These are phyloP conservation scores for Fragum fragum DNA, from an alignment of 2,888 invertebrate genomes.

Conservation along the genomic window DNA sequence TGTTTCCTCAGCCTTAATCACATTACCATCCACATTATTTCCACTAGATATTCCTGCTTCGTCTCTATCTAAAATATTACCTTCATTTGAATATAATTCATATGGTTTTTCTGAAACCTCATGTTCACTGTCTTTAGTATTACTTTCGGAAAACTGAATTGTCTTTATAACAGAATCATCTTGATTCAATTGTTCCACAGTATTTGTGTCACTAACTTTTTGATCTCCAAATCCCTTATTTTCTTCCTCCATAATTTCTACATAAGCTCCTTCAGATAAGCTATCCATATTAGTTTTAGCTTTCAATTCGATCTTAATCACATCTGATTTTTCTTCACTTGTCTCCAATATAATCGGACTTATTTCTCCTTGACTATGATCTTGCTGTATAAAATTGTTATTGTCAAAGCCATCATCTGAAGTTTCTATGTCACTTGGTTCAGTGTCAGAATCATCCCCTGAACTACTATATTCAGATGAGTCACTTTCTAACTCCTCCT, in stretches of 20 bases:
- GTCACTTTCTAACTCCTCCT: constrained; percentile 52
- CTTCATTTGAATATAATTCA: background rate
- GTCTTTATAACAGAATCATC: background rate
- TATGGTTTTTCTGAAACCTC: background rate
- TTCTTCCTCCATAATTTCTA: background rate
- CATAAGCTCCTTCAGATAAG: background rate
- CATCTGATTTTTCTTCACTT: background rate
- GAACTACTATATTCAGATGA: constrained; percentile 61
- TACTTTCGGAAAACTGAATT: background rate
- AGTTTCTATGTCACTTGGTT: constrained; percentile 34
- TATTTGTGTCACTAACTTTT: background rate
- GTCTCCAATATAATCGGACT: too few species aligned
- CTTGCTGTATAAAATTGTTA: background rate
- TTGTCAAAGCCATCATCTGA: background rate
- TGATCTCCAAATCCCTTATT: background rate
- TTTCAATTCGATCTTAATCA: background rate
- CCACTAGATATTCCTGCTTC: too few species aligned
- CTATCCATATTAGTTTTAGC: background rate
- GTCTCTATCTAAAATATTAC: background rate
- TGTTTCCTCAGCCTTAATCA: too few species aligned
- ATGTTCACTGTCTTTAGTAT: background rate
- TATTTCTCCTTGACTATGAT: too few species aligned
- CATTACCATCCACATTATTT: too few species aligned
- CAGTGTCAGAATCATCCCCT: constrained; percentile 53
- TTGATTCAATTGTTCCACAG: background rate